A percentile compares a stretch with the other conserved stretches of the same genome.
phyloP scores from a whole-genome alignment of 1,140 invertebrate genomes.

The Drosophila arawakana region DNA sequence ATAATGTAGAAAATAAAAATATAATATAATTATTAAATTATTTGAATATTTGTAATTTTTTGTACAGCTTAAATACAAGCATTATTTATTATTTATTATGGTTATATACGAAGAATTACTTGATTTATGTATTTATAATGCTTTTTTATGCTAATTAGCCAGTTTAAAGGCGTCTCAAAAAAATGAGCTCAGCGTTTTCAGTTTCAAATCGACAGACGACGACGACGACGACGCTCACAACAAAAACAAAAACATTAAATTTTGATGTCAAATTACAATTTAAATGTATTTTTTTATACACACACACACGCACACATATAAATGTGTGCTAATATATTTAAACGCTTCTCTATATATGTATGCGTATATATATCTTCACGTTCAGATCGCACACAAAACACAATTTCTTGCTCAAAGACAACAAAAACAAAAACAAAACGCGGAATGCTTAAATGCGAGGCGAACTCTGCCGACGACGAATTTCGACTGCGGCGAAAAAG shows the following conservation, averaged over 20 bases:
- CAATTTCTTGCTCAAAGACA: conserved; percentile 51
- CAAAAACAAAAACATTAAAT: conserved; percentile 32
- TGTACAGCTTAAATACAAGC: conserved; percentile 35
- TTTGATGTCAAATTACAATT: conserved; percentile 54
- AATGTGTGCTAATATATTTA: conserved; percentile 2
- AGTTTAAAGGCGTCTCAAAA: conserved; percentile 57
- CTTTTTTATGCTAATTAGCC: conserved; percentile 76
- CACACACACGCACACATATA: not conserved
- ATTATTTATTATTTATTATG: conserved; percentile 15
- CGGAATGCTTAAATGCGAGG: conserved; percentile 60
- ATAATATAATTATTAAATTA: conserved; percentile 15
- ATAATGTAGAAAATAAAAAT: conserved; percentile 8
- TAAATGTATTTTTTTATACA: conserved; percentile 44
- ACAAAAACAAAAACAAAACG: conserved; percentile 38
- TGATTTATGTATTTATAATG: conserved; percentile 55
- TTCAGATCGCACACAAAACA: conserved; percentile 48
- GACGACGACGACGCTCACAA: conserved; percentile 12
- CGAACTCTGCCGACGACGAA: conserved; percentile 70
- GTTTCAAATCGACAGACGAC: conserved; percentile 56
- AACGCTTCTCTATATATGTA: conserved; percentile 2
- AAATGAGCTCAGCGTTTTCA: conserved; percentile 79
- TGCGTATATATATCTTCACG: conserved; percentile 43
- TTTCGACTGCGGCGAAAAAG: conserved; percentile 80
- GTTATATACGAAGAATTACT: conserved; percentile 8
- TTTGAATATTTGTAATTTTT: conserved; percentile 51